Conservation (phyloP, 2,113 vertebrate genomes). For the Corythaixoides concolor region DNA sequence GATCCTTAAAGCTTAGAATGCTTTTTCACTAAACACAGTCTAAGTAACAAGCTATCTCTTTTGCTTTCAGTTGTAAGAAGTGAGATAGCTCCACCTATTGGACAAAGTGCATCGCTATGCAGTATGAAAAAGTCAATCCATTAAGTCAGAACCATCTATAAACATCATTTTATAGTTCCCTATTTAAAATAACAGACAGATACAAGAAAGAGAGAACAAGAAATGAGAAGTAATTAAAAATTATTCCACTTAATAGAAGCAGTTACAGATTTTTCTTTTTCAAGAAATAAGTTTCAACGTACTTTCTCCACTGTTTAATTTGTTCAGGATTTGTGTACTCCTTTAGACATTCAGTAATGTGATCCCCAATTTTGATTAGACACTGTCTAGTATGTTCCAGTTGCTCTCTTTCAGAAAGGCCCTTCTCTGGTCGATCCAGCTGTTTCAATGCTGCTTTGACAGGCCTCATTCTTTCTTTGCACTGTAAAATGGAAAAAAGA, state of each 20-base stretch:
- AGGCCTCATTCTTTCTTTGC: conserved; percentile 98
- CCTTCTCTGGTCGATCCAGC: conserved; percentile 95
- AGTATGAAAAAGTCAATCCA: background rate
- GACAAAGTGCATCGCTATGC: background rate
- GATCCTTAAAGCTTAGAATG: background rate
- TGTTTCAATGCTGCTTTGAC: conserved; percentile 98
- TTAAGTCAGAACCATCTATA: background rate
- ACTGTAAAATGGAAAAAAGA: conserved; percentile 74
- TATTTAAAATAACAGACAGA: background rate
- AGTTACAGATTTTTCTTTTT: background rate
- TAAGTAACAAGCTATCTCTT: background rate
- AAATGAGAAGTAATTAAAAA: background rate
- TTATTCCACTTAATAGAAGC: background rate
- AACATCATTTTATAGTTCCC: background rate
- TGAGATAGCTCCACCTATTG: background rate
- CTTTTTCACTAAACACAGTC: background rate
- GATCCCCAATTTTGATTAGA: conserved; percentile 97
- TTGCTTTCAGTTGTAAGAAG: background rate
- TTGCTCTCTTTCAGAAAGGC: conserved; percentile 96
- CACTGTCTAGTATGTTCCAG: conserved; percentile 96
- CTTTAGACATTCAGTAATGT: conserved; percentile 97
- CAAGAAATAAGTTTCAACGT: background rate
- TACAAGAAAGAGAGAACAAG: background rate
- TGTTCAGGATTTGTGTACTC: conserved; percentile 94
- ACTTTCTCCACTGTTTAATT: conserved; percentile 99